phyloP scores from a whole-genome alignment of 2,888 invertebrate genomes.

The Polydrusus pterygomalis region DNA sequence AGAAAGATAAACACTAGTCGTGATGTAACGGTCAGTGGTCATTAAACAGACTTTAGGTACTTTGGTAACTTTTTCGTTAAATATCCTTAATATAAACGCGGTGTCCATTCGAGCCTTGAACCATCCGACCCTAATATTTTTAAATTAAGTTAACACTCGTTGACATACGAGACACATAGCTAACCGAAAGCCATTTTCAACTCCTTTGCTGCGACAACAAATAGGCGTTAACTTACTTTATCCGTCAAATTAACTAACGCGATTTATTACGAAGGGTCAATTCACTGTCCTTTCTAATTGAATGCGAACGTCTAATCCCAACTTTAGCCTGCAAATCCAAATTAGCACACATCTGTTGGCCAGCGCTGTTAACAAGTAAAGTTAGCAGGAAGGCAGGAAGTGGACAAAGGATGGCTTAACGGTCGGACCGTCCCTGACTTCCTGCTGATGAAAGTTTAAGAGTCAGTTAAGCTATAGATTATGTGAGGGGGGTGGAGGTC shows the following conservation, averaged over 20 bases:
- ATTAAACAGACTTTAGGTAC: too few species aligned
- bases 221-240: slow-evolving; percentile 56
- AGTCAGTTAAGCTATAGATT: slow-evolving; percentile 26
- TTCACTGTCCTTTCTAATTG: slow-evolving; percentile 55
- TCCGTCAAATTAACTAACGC: slow-evolving; percentile 57
- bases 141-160: slow-evolving; percentile 40
- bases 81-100: background rate
- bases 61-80: background rate
- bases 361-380: slow-evolving; percentile 20
- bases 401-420: slow-evolving; percentile 24
- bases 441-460: slow-evolving; percentile 16
- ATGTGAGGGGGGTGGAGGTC: background rate
- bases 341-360: slow-evolving; percentile 50
- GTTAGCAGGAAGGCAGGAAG: slow-evolving; percentile 32
- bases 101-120: slow-evolving; percentile 28
- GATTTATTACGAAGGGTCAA: slow-evolving; percentile 57
- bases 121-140: slow-evolving; percentile 41
- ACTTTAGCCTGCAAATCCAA: slow-evolving; percentile 50
- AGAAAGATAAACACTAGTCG: too few species aligned
- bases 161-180: slow-evolving; percentile 25
- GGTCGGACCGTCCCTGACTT: slow-evolving; percentile 14
- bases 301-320: slow-evolving; percentile 53
- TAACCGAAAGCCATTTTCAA: slow-evolving; percentile 51
- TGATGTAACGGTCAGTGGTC: too few species aligned
- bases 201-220: slow-evolving; percentile 53